Conservation (phyloP, 2,797 vertebrate species). For the Myripristis jacobus region DNA sequence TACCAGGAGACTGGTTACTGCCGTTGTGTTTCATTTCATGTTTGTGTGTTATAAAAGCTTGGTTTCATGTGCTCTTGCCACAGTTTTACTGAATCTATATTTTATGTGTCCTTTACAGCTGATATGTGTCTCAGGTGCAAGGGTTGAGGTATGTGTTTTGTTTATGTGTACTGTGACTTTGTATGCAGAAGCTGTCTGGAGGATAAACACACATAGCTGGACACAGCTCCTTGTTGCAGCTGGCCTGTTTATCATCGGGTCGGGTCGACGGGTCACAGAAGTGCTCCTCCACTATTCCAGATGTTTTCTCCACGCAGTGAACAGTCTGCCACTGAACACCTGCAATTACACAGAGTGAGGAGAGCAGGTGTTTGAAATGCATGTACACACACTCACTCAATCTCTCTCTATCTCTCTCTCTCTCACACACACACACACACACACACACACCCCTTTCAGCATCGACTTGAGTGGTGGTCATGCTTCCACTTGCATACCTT, state of each 20-base stretch:
- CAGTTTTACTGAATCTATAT: no score
- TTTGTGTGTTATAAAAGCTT: no score
- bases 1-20: no score
- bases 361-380: slow-evolving; percentile 17
- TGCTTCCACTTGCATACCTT: no score
- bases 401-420: no score
- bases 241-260: slow-evolving; percentile 87
- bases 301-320: slow-evolving; percentile 88
- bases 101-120: no score
- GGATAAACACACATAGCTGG: slow-evolving; percentile 86
- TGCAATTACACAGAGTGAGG: slow-evolving; percentile 63
- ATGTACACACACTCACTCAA: background rate
- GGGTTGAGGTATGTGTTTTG: no score
- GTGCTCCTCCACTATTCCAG: slow-evolving; percentile 88
- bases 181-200: background rate
- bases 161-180: background rate
- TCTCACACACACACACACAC: slow-evolving; percentile 12
- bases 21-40: no score
- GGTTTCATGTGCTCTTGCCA: no score
- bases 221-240: slow-evolving; percentile 89
- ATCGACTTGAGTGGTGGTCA: no score
- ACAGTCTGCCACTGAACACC: slow-evolving; percentile 91
- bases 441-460: background rate
- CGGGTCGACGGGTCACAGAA: slow-evolving; percentile 86
- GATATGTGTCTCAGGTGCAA: no score